Base-by-base conservation (phyloP, 2,113 vertebrate genomes). In the Blennius ocellaris region DNA sequence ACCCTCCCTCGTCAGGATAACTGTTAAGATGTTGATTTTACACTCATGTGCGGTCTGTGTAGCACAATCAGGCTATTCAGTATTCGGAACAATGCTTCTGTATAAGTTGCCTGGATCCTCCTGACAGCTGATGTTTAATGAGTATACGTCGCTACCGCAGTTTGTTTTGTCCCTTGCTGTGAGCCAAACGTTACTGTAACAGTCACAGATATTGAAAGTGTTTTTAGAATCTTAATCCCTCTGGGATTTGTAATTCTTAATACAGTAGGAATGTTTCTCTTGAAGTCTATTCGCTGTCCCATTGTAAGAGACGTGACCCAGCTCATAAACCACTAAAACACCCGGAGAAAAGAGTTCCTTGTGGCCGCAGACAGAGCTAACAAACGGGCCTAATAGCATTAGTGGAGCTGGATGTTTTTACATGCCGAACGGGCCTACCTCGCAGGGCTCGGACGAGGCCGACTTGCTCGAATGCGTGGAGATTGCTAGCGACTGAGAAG, bases 381-480 rank as follows among this genome's bases (percentile, higher is more conserved):
- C 76, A 76, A 11, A 51, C 67, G 53, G 21, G 50, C 0, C 38
- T 70, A 77, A 75, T 47, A 72, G 72, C 59, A 68, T 73, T 78
- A 76, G 38, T 15, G 55, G 17, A 64, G 56, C 11, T 65, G 44
- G 36, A 72, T 44, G 53, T 14, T 62, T 56, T 16, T 10, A n/a
- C 37, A 0, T 53, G 65, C 45, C 30, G n/a, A 36, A 30, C 21
- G 4, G 21, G 48, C 80, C 44, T 81, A 97, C 96, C 95, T 98
- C 96, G 72, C 92, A 90, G 65, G 94, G 81, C 56, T 91, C 95
- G 67, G 92, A 91, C 47, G 90, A 75, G 64, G 94, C 86, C 14
- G 95, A 94, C 83, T 97, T 98, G 86, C 91, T 92, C 41, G 96
- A 93, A 81, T 94, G 85, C 70, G 95, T 92, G 49, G 94, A 86